These are phyloP conservation scores for Noctua comes DNA, from an alignment of 2,888 invertebrate species.

Conservation along the genomic window DNA sequence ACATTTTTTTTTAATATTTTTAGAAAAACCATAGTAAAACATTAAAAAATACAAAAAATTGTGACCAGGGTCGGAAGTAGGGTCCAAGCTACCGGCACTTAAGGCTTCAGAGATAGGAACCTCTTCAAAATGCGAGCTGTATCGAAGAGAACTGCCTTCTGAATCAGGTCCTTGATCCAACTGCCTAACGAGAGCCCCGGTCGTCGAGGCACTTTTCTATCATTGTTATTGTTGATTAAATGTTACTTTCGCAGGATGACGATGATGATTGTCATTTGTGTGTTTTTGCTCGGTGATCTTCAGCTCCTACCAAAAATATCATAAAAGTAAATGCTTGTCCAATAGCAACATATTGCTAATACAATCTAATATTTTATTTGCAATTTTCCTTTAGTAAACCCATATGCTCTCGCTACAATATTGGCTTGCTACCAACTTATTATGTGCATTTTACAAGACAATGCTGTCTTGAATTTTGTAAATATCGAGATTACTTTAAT, in stretches of 20 bases:
- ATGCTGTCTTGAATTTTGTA: not conserved
- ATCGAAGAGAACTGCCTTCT: not conserved
- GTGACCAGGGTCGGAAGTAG: not conserved
- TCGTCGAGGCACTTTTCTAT: not conserved
- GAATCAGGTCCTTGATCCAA: not conserved
- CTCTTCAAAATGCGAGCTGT: not conserved
- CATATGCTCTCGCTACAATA: constrained; percentile 21
- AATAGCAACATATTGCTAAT: constrained; percentile 23
- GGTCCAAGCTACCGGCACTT: not conserved
- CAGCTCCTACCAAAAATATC: not conserved
- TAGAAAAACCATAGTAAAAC: not conserved
- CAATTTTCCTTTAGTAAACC: constrained; percentile 22
- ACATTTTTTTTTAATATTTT: not conserved
- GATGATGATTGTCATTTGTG: not conserved
- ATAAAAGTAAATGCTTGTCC: not conserved
- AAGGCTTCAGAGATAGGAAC: not conserved
- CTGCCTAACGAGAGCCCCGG: not conserved
- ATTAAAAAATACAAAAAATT: not conserved
- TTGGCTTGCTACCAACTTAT: constrained; percentile 31
- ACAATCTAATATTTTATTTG: constrained; percentile 15
- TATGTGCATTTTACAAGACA: constrained; percentile 16
- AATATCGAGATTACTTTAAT: not conserved
- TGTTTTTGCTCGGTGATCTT: not conserved
- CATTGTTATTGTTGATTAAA: not conserved
- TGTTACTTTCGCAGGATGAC: not conserved